Evolutionary conservation across 23 tunicate genomes (phyloP).

Genomic region (Trididemnum miniatum): DNA sequence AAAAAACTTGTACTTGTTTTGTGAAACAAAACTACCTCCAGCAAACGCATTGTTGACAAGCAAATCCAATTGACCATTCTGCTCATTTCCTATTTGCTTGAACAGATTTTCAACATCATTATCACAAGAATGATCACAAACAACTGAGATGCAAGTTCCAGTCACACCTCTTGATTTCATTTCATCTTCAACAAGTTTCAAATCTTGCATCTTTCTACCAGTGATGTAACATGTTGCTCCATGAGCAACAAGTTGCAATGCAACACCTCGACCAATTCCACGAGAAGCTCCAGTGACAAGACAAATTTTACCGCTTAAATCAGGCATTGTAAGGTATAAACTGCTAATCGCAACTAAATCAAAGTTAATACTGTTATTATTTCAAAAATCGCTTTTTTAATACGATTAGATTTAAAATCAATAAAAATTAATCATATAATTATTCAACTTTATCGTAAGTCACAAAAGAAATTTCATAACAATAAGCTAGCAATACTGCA

Average conservation of each 20-base stretch:
- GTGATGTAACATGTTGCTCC: slow-evolving; percentile 98
- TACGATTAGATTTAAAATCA: no score
- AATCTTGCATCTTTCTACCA: slow-evolving; percentile 60
- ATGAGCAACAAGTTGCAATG: slow-evolving; percentile 66
- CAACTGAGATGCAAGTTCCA: slow-evolving; percentile 55
- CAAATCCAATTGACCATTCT: slow-evolving; percentile 62
- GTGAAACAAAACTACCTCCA: slow-evolving; percentile 20
- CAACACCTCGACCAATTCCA: slow-evolving; percentile 96
- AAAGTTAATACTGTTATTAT: no score
- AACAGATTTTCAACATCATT: slow-evolving; percentile 48
- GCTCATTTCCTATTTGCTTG: slow-evolving; percentile 40
- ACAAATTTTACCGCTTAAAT: slow-evolving; percentile 75
- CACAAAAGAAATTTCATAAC: no score
- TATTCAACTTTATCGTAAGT: no score
- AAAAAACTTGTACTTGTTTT: not conserved
- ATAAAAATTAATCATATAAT: no score
- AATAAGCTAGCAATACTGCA: no score
- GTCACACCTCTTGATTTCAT: slow-evolving; percentile 47
- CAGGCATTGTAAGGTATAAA: slow-evolving; percentile 39
- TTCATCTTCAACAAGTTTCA: slow-evolving; percentile 66
- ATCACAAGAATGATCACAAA: slow-evolving; percentile 70
- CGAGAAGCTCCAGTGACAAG: slow-evolving; percentile 96
- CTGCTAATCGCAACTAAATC: no score
- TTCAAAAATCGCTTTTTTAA: no score
- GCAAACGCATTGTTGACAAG: slow-evolving; percentile 90